Evolutionary conservation across 2,113 vertebrate genomes (phyloP), one percentile per base, ranked within the genome.

Genomic region (Falcunculus frontatus): DNA sequence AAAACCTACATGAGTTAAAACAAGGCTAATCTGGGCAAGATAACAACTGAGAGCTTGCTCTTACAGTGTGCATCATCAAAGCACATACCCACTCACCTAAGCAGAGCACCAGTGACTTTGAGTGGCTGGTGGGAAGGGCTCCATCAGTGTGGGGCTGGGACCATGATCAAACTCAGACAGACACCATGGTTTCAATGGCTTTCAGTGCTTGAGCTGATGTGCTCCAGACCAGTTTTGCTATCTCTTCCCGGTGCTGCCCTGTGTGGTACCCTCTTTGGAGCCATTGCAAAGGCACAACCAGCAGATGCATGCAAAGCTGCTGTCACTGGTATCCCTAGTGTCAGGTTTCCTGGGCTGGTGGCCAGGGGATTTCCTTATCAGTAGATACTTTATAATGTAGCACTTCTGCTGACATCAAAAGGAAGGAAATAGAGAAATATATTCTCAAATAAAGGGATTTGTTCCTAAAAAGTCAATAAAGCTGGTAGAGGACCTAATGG

Each of bases 171-270:
- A 69, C 50, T 27, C 30, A 73, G 67, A 49, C n/a, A 64, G 53
- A 77, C 10, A 26, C 5, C 19, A 7, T 1, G 4, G 15, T 60
- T 49, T 79, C 57, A 52, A 21, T 0, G 0, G 25, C 49, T 73
- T 44, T 52, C 44, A 64, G 23, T 44, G 30, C 41, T 47, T 63
- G 30, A 92, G 53, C 42, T 65, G 53, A 29, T 1, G 1, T 67
- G 26, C 42, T 83, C 14, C 3, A 12, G 26, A 64, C 16, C 49
- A 63, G 23, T 17, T 75, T 32, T 13, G 21, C 55, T n/a, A 8
- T 35, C 56, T 67, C 69, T 60, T 42, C 19, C 37, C 23, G 39
- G n/a, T 4, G 3, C 39, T 30, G 44, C 30, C 21, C 7, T 30
- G 3, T 70, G 30, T 33, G 26, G 23, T 59, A 18, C 20, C 35